These are phyloP conservation scores for Astreopora myriophthalma DNA, from an alignment of 64 coral and sea anemone species.

Conservation along the genomic window DNA sequence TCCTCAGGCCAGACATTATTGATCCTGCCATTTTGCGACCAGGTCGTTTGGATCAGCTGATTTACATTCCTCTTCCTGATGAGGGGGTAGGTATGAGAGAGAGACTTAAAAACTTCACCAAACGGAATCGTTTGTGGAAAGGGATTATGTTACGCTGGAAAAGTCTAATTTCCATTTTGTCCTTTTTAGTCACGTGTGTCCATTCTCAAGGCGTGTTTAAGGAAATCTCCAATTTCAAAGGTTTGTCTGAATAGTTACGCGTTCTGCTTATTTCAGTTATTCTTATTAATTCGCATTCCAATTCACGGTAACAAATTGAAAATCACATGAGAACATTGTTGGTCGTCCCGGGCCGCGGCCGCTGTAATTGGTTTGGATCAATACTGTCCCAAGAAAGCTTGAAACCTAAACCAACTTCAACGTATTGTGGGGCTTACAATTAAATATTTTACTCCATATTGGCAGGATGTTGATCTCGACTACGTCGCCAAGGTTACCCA, in stretches of 20 bases:
- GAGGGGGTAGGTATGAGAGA: slow-evolving; percentile 66
- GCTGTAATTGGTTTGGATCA: too few species aligned
- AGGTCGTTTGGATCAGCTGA: slow-evolving; percentile 97
- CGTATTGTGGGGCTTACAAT: not conserved
- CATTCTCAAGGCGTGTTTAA: slow-evolving; percentile 87
- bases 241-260: not conserved
- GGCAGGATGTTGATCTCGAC: slow-evolving; percentile 88
- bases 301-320: too few species aligned
- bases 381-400: too few species aligned
- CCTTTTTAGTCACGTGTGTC: slow-evolving; percentile 83
- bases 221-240: slow-evolving; percentile 97
- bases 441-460: not conserved
- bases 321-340: too few species aligned
- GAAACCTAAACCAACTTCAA: too few species aligned
- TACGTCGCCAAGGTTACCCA: slow-evolving; percentile 98
- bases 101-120: not conserved
- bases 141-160: not conserved
- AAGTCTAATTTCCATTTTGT: not conserved
- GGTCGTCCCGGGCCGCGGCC: too few species aligned
- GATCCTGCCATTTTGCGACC: slow-evolving; percentile 97
- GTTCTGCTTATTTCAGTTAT: too few species aligned
- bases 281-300: too few species aligned
- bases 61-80: slow-evolving; percentile 99
- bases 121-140: too few species aligned
- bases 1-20: slow-evolving; percentile 93